Conservation (phyloP, 2,797 vertebrate genomes). For the Rhabdophis nuchalis region DNA sequence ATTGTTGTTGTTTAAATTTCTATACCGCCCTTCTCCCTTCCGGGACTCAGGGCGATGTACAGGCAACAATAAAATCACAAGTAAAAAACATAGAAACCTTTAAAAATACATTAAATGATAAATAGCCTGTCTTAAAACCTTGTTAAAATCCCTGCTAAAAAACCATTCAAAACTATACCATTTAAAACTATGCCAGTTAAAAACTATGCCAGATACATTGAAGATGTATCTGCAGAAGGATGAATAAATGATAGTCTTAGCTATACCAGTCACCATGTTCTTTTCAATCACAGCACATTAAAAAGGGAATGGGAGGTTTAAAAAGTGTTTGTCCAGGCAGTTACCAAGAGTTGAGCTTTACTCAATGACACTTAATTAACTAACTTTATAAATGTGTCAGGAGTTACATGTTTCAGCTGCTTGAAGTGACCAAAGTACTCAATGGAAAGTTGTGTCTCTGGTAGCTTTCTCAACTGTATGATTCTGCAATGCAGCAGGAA, state of each 20-base stretch:
- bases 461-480: not conserved
- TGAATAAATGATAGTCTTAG: not conserved
- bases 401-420: not conserved
- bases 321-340: not conserved
- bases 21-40: no score
- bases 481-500: not conserved
- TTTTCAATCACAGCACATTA: not conserved
- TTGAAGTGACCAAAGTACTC: not conserved
- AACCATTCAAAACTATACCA: no score
- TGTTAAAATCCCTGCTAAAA: no score
- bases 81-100: no score
- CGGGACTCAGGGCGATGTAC: no score
- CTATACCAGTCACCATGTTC: not conserved
- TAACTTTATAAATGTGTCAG: not conserved
- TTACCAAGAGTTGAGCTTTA: not conserved
- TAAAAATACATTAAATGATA: no score
- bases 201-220: no score
- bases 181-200: no score
- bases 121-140: no score
- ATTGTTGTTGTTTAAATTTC: no score
- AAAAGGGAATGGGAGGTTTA: not conserved
- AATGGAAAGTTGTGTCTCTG: not conserved
- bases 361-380: not conserved
- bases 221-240: not conserved
- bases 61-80: no score